These are phyloP conservation scores for Euplexia lucipara DNA, from an alignment of 2,888 invertebrate genomes.

Conservation along the genomic window DNA sequence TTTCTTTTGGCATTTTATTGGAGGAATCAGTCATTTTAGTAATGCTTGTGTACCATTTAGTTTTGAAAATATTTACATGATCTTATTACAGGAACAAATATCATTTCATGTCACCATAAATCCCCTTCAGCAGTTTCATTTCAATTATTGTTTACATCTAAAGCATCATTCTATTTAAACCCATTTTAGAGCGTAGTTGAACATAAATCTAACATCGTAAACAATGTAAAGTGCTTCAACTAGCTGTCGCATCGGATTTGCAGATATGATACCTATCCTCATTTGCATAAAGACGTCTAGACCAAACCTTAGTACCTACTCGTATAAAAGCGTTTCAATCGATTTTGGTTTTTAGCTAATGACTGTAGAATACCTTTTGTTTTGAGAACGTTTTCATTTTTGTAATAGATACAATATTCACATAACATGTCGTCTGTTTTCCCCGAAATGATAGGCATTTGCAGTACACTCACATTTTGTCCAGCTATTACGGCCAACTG, in stretches of 20 bases:
- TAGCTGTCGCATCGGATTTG: conserved; percentile 10
- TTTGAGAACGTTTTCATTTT: neutral
- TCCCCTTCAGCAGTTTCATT: too few relatives aligned
- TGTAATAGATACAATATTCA: too few relatives aligned
- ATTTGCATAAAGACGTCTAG: conserved; percentile 44
- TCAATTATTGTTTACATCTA: neutral
- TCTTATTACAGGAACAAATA: too few relatives aligned
- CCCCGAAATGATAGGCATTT: too few relatives aligned
- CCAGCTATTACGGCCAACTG: too few relatives aligned
- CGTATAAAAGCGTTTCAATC: neutral
- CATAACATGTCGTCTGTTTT: too few relatives aligned
- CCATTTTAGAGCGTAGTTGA: neutral
- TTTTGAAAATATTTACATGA: too few relatives aligned
- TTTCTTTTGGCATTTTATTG: too few relatives aligned
- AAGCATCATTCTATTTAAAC: neutral
- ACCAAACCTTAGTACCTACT: conserved; percentile 24
- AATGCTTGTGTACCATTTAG: too few relatives aligned
- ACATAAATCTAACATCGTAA: conserved; percentile 7
- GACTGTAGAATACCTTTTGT: neutral
- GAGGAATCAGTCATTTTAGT: too few relatives aligned
- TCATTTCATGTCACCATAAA: too few relatives aligned
- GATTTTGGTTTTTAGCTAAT: neutral
- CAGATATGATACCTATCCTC: conserved; percentile 17
- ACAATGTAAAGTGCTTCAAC: conserved; percentile 10
- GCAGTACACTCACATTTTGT: too few relatives aligned